Conservation (phyloP, 2,888 invertebrate genomes). For the Hyposoter didymator region DNA sequence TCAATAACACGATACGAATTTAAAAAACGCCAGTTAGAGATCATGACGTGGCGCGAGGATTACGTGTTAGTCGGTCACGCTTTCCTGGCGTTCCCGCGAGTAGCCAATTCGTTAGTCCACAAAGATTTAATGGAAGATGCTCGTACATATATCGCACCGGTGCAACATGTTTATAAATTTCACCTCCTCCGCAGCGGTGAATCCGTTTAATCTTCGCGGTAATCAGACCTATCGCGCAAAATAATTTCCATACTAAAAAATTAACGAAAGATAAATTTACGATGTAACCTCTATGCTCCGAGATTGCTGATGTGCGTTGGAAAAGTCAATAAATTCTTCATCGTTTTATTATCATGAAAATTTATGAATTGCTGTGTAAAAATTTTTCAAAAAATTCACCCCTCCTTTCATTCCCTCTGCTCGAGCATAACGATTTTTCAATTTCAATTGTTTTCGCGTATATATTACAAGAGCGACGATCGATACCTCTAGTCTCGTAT, state of each 20-base stretch:
- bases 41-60: slow-evolving; percentile 27
- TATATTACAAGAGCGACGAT: background rate
- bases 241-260: background rate
- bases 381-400: too few relatives aligned
- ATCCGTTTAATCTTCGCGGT: slow-evolving; percentile 51
- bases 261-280: background rate
- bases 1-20: background rate
- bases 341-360: background rate
- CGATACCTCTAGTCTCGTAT: background rate
- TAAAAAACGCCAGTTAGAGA: slow-evolving; percentile 16
- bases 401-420: background rate
- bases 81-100: slow-evolving; percentile 60
- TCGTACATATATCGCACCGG: slow-evolving; percentile 31
- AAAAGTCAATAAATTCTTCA: background rate
- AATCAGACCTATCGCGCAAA: slow-evolving; percentile 30
- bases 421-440: background rate
- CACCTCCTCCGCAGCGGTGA: slow-evolving; percentile 42
- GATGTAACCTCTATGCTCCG: background rate
- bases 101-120: slow-evolving; percentile 61
- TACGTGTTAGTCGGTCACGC: slow-evolving; percentile 65
- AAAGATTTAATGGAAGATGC: slow-evolving; percentile 58
- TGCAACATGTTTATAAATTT: slow-evolving; percentile 60
- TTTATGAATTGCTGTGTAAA: too few relatives aligned
- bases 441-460: background rate
- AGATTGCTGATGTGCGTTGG: background rate